phyloP scores from a whole-genome alignment of 2,797 vertebrate genomes.

The Garrulus glandarius region DNA sequence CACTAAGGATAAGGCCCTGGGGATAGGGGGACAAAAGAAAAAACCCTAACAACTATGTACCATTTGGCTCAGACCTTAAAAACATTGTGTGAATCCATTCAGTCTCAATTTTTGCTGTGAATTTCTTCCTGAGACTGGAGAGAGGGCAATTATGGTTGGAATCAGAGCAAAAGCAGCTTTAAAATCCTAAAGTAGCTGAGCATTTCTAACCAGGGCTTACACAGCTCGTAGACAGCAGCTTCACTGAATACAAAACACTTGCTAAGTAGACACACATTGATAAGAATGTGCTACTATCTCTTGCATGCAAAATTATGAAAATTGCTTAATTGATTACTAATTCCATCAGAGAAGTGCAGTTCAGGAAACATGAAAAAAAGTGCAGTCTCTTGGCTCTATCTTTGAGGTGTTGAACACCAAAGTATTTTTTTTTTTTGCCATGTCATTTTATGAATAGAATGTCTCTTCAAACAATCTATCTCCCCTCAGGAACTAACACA shows the following conservation, averaged over 20 bases:
- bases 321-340: neutral
- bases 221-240: neutral
- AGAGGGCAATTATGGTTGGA: neutral
- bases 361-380: neutral
- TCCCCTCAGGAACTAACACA: neutral
- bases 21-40: accelerated
- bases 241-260: neutral
- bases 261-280: neutral
- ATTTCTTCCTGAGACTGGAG: neutral
- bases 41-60: neutral
- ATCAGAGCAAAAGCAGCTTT: neutral
- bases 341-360: neutral
- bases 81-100: neutral
- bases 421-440: neutral
- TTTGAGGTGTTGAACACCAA: neutral
- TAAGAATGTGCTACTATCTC: neutral
- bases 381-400: neutral
- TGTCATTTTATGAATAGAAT: neutral
- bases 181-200: neutral
- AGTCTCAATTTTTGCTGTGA: neutral
- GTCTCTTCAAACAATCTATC: neutral
- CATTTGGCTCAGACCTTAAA: neutral
- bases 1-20: neutral
- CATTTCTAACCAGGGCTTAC: neutral
- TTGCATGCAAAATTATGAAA: neutral